These are phyloP conservation scores for Aspidiotus rigidus DNA, from an alignment of 2,888 invertebrate genomes.

Conservation along the genomic window DNA sequence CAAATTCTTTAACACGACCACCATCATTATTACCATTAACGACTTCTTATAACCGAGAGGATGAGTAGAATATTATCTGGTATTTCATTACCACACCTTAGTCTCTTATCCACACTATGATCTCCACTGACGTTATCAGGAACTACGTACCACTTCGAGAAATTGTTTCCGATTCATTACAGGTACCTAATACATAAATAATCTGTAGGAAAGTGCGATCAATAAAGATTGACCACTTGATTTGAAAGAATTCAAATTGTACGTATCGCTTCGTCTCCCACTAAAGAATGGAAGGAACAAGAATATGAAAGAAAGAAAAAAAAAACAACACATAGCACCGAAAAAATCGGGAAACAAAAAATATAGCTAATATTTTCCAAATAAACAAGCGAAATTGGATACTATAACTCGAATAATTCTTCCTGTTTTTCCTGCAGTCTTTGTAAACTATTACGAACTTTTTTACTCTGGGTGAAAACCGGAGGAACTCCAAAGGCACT, in stretches of 20 bases:
- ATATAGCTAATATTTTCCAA: too few relatives aligned
- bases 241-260: neutral
- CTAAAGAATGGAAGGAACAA: neutral
- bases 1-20: too few relatives aligned
- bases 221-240: too few relatives aligned
- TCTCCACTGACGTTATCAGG: neutral
- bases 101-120: too few relatives aligned
- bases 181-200: too few relatives aligned
- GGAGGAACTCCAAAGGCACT: slow-evolving; percentile 44
- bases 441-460: slow-evolving; percentile 68
- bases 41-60: too few relatives aligned
- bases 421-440: slow-evolving; percentile 77
- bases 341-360: neutral
- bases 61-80: too few relatives aligned
- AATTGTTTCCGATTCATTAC: too few relatives aligned
- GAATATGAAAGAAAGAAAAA: neutral
- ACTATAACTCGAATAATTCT: slow-evolving; percentile 55
- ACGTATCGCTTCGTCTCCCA: neutral
- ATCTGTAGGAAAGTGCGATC: too few relatives aligned
- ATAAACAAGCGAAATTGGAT: too few relatives aligned
- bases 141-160: slow-evolving; percentile 6
- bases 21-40: too few relatives aligned
- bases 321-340: neutral
- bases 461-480: slow-evolving; percentile 71
- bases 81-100: too few relatives aligned